phyloP scores from a whole-genome alignment of 2,113 vertebrate genomes.

The Centropus bengalensis region DNA sequence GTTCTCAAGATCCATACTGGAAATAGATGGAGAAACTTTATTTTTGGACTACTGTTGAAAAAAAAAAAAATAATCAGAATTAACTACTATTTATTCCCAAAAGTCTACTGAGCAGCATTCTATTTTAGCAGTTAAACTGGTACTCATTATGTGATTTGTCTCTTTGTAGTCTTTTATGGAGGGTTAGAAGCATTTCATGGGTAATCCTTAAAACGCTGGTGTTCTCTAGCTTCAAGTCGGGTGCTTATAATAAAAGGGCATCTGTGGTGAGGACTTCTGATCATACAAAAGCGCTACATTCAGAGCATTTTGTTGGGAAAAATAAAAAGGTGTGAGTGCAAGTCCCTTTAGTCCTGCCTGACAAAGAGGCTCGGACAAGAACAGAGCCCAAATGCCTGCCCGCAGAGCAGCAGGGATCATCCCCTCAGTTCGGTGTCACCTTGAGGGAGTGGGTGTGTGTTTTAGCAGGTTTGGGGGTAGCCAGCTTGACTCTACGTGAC shows the following conservation, averaged over 20 bases:
- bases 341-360: background rate
- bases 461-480: background rate
- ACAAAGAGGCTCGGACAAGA: background rate
- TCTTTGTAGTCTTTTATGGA: slow-evolving; percentile 23
- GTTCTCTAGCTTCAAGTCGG: background rate
- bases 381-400: background rate
- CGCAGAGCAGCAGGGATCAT: background rate
- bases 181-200: slow-evolving; percentile 31
- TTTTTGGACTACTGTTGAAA: slow-evolving; percentile 55
- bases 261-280: background rate
- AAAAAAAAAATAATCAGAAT: background rate
- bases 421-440: background rate
- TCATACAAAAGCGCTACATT: background rate
- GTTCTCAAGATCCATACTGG: slow-evolving; percentile 43
- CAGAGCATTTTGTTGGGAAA: background rate
- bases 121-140: slow-evolving; percentile 59
- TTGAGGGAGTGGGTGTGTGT: background rate
- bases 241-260: background rate
- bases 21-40: slow-evolving; percentile 53
- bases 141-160: background rate
- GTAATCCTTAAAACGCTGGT: background rate
- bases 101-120: slow-evolving; percentile 39
- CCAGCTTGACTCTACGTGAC: background rate
- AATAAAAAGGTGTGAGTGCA: background rate
- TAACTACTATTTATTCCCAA: slow-evolving; percentile 5